Conservation (phyloP, 2,113 vertebrate genomes). For the Balaenoptera acutorostrata region DNA sequence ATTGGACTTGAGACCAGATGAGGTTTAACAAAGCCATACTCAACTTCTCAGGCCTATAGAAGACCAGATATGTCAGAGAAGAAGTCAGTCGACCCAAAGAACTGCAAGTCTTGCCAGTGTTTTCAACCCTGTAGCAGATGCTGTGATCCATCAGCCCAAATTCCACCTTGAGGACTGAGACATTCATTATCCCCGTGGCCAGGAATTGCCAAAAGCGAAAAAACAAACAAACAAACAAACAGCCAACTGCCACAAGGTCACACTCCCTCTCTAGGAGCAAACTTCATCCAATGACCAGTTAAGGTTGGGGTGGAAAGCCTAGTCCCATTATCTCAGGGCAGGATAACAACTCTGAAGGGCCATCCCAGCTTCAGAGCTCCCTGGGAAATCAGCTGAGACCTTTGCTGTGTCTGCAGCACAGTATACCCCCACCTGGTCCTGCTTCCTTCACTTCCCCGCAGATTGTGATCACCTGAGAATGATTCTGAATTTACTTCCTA, state of each 20-base stretch:
- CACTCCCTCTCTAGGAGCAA: neutral
- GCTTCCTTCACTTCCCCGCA: neutral
- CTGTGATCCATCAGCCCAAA: neutral
- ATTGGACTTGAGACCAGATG: neutral
- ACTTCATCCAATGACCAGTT: neutral
- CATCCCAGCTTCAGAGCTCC: neutral
- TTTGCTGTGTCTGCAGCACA: neutral
- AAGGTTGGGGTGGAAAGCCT: neutral
- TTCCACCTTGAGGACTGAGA: neutral
- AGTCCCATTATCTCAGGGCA: neutral
- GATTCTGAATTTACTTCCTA: neutral
- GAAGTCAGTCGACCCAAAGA: neutral
- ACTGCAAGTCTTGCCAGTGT: neutral
- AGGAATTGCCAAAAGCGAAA: neutral
- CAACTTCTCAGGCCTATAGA: neutral
- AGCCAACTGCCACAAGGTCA: neutral
- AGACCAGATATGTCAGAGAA: neutral
- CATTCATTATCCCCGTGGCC: neutral
- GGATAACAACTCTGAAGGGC: neutral
- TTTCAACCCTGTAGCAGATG: neutral
- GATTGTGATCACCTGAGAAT: neutral
- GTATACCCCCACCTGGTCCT: neutral
- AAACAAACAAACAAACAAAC: neutral
- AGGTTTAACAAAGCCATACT: constrained; percentile 20
- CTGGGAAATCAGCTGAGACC: neutral